Evolutionary conservation across 30 jellyfish, hydroid and myxozoan genomes (phyloP).

Genomic region (Euphysa ruthae): DNA sequence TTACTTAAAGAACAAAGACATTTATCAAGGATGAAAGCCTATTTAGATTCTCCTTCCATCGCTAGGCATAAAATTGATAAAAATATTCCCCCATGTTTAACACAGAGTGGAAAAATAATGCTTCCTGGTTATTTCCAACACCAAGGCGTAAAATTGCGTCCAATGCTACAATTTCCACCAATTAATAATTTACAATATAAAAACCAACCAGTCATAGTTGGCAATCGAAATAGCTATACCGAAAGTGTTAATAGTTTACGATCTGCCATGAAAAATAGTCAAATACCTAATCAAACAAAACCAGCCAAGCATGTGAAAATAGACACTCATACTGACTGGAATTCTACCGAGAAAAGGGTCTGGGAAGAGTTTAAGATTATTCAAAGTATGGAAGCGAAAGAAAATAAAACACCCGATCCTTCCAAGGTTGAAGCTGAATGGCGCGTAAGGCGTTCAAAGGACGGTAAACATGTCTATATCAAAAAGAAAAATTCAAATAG

Average conservation of each 20-base stretch:
- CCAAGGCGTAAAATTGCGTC: too few relatives aligned
- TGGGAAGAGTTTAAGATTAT: slow-evolving; percentile 93
- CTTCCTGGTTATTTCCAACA: too few relatives aligned
- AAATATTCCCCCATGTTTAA: not conserved
- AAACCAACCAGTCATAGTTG: too few relatives aligned
- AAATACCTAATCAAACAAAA: slow-evolving; percentile 9
- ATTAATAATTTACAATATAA: too few relatives aligned
- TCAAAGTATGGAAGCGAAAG: slow-evolving; percentile 85
- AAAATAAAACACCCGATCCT: slow-evolving; percentile 31
- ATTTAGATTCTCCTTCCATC: slow-evolving; percentile 34
- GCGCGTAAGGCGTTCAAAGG: slow-evolving; percentile 94
- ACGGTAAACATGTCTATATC: slow-evolving; percentile 87
- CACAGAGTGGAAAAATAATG: too few relatives aligned
- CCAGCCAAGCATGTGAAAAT: slow-evolving; percentile 72
- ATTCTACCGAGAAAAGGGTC: slow-evolving; percentile 74
- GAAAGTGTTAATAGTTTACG: slow-evolving; percentile 8
- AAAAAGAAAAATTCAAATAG: slow-evolving; percentile 57
- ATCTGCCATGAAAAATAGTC: slow-evolving; percentile 32
- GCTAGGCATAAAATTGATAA: slow-evolving; percentile 13
- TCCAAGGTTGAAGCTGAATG: slow-evolving; percentile 77
- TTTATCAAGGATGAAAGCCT: slow-evolving; percentile 26
- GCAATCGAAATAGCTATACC: too few relatives aligned
- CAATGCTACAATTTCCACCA: too few relatives aligned
- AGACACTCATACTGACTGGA: slow-evolving; percentile 86
- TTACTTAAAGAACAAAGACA: slow-evolving; percentile 16